Conservation (phyloP, 2,888 invertebrate species). For the Geotrupes spiniger region DNA sequence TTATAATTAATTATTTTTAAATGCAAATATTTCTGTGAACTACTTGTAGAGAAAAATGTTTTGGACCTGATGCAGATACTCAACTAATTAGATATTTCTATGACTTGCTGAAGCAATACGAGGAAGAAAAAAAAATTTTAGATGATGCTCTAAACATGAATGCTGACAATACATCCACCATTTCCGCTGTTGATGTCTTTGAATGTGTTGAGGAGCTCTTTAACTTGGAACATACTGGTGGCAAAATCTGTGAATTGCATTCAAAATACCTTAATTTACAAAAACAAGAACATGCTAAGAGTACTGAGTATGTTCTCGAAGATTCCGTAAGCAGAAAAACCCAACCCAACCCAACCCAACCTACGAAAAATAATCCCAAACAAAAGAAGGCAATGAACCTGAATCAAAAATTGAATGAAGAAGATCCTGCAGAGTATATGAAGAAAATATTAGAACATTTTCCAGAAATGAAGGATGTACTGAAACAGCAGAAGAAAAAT, state of each 20-base stretch:
- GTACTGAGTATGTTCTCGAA: conserved; percentile 18
- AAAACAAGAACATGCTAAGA: conserved; percentile 32
- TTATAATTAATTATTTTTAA: neutral
- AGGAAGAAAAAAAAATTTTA: conserved; percentile 25
- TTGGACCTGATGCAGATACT: conserved; percentile 17
- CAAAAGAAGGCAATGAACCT: neutral
- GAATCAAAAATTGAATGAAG: neutral
- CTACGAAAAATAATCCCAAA: neutral
- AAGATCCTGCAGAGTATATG: neutral
- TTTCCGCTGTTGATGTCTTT: conserved; percentile 21
- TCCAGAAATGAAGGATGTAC: neutral
- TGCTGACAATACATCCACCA: neutral
- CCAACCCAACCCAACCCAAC: neutral
- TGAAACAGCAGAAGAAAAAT: conserved; percentile 1
- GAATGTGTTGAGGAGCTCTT: conserved; percentile 22
- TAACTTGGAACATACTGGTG: conserved; percentile 23
- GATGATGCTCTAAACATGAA: conserved; percentile 14
- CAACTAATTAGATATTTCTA: conserved; percentile 19
- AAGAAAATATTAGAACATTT: neutral
- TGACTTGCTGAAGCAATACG: conserved; percentile 24
- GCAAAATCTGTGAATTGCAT: conserved; percentile 24
- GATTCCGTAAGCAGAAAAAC: neutral
- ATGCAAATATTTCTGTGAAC: neutral
- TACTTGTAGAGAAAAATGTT: conserved; percentile 23
- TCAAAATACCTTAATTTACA: conserved; percentile 13